These are phyloP conservation scores for Anaspis maculata DNA, from an alignment of 2,888 invertebrate species.

Conservation along the genomic window DNA sequence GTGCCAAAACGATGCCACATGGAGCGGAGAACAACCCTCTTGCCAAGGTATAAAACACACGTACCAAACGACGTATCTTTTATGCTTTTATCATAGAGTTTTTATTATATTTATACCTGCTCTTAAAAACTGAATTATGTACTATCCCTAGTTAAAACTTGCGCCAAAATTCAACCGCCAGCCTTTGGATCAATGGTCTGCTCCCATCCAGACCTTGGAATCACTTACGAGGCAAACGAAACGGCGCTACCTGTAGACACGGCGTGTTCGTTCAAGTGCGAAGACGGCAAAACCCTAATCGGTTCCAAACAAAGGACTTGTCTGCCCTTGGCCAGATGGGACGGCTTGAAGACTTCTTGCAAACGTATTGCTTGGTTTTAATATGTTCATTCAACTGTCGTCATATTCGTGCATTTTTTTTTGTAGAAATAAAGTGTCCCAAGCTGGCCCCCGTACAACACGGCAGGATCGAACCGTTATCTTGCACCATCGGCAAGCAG, in stretches of 20 bases:
- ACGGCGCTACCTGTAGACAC: slow-evolving; percentile 51
- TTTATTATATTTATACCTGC: too few species aligned
- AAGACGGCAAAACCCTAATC: slow-evolving; percentile 53
- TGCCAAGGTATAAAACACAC: slow-evolving; percentile 48
- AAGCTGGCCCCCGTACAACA: slow-evolving; percentile 43
- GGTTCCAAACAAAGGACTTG: slow-evolving; percentile 58
- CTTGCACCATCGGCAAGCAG: slow-evolving; percentile 49
- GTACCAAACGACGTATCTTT: not conserved
- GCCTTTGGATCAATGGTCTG: slow-evolving; percentile 50
- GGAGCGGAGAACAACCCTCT: slow-evolving; percentile 56
- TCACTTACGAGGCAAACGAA: slow-evolving; percentile 30
- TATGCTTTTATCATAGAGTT: too few species aligned
- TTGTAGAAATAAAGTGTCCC: slow-evolving; percentile 37
- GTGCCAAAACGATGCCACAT: slow-evolving; percentile 55
- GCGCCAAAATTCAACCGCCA: slow-evolving; percentile 48
- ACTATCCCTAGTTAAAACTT: slow-evolving; percentile 53
- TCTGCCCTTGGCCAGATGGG: slow-evolving; percentile 60
- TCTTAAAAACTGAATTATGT: too few species aligned
- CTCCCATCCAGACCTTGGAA: slow-evolving; percentile 40
- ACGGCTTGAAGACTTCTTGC: slow-evolving; percentile 57
- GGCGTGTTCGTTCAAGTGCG: slow-evolving; percentile 55
- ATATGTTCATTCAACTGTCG: not conserved
- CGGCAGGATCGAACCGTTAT: slow-evolving; percentile 46
- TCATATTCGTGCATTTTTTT: not conserved
- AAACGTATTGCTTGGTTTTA: slow-evolving; percentile 45